Evolutionary conservation across 2,113 vertebrate species (phyloP), one percentile per base, ranked within the genome.

Genomic region (Orthochromis indermauri): DNA sequence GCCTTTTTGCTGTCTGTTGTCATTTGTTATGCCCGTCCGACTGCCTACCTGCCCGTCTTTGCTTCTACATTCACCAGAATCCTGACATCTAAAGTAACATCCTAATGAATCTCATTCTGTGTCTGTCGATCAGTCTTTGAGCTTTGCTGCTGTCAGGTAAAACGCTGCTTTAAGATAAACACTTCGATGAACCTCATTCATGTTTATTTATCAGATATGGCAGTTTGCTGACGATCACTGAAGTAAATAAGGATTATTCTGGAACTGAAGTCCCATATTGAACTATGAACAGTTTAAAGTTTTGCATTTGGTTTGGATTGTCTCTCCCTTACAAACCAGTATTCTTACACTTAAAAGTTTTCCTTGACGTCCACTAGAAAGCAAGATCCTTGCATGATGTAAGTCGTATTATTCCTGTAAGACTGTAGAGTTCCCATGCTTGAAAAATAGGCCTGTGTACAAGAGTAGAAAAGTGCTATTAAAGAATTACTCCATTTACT

Each of bases 111-210:
- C 14, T 78, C 73, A 47, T 54, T 79, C 42, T 73, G 3, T 53
- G 24, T 55, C 24, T 66, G 40, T 82, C 5, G 10, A 57, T 80
- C 7, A 42, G 10, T 21, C 4, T 54, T 5, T 55, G 61, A 59
- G 42, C 45, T 16, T 10, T 31, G 78, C 85, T 92, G 86, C 78
- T 86, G 89, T 90, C 86, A 86, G 80, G 85, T 85, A 59, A 89
- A 89, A 82, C 7, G 1, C 26, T 78, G 14, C 3, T 76, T 17
- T 76, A 47, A 76, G 40, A 11, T 3, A 7, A 76, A 45, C 37
- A 26, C 68, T 16, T 76, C 0, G 14, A 45, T 17, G 21, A 2
- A 26, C 1, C 14, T 76, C 14, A 7, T 11, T 28, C 2, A 11
- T 47, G 14, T 71, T 71, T 71, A 42, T 71, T 71, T 16, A 9